Evolutionary conservation across 2,888 invertebrate genomes (phyloP), one percentile per base, ranked within the genome.

Genomic region (Magallana nippona): DNA sequence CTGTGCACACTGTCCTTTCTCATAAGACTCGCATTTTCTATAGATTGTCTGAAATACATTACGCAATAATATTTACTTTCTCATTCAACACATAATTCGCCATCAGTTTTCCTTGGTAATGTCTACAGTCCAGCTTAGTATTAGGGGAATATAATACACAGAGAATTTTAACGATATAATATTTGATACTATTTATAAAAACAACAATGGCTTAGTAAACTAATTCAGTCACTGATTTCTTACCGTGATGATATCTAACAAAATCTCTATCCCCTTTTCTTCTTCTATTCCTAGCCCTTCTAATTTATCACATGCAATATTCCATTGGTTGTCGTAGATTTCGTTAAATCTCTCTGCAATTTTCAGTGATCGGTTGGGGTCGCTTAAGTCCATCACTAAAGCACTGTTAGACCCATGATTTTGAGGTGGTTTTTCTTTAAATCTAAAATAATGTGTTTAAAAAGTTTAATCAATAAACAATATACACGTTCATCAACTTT

Each of bases 251-350:
- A 19, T 62, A 19, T 62, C 62, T 62, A 62, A 62, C 22, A 62
- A 22, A 22, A 62, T 62, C 13, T 62, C 22, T 19, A 62, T 62
- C 22, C 62, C 62, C 0, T 62, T 22, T 62, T 81, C 63, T 58
- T 81, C 81, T 1, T 32, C 17, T 55, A 32, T 55, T 63, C 63
- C 63, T 13, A 81, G 10, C 32, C n/a, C 32, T 19, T 81, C 81
- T 19, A 81, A 27, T 32, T 81, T 81, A 55, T 81, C 81, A 60
- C 62, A 44, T 10, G 81, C 60, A 57, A 44, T 81, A 15, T 60
- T 81, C 81, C 81, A 81, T 44, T 81, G 60, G 44, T 81, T 63
- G 62, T 81, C 81, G 32, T 81, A 81, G 27, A 81, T 17, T 44
- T 81, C 81, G 2, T 60, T 27, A n/a, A 60, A 58, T 44, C 62